Evolutionary conservation across 2,888 invertebrate species (phyloP), one percentile per base, ranked within the genome.

Genomic region (Hemistola chrysoprasaria): DNA sequence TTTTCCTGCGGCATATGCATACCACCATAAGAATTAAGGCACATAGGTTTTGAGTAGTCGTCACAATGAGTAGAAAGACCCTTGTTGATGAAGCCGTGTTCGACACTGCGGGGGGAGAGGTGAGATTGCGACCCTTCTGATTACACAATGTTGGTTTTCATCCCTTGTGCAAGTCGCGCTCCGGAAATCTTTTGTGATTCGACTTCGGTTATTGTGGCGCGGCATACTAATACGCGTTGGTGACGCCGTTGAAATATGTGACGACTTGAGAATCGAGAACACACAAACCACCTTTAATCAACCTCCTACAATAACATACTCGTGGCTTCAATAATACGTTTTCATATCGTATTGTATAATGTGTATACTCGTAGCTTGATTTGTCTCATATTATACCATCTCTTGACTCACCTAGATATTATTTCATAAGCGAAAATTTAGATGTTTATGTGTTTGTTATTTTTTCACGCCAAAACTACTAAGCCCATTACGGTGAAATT

Each of bases 121-220:
- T 73, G 73, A 83, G 84, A 86, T 86, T 86, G 84, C 82, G 86
- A 84, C 87, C 87, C 85, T 87, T 81, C 81, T 88, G 87, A 88
- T 88, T 88, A 88, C 87, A 86, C 84, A 85, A 84, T 84, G 86
- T 85, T 78, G 84, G 78, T 84, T 85, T 85, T 86, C 85, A 84
- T 86, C 82, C 84, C 83, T 82, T 82, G 85, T 84, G 83, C 82
- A 78, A 85, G 85, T 81, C 85, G 83, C 80, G 84, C 79, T 72
- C 84, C 86, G 86, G 86, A 87, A 86, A 86, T 88, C 87, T 88
- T 88, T 88, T 88, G 86, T 88, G 85, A 84, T 85, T 86, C 78
- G 74, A 78, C 81, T 85, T 85, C 81, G 80, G 83, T 84, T 87
- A 84, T 84, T 87, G 82, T 81, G 83, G 85, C 67, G 63, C 67